Percentiles rank a stretch among this genome's conserved stretches.
These are phyloP conservation scores for Ochropleura plecta DNA, from an alignment of 2,888 invertebrate species.

Conservation along the genomic window DNA sequence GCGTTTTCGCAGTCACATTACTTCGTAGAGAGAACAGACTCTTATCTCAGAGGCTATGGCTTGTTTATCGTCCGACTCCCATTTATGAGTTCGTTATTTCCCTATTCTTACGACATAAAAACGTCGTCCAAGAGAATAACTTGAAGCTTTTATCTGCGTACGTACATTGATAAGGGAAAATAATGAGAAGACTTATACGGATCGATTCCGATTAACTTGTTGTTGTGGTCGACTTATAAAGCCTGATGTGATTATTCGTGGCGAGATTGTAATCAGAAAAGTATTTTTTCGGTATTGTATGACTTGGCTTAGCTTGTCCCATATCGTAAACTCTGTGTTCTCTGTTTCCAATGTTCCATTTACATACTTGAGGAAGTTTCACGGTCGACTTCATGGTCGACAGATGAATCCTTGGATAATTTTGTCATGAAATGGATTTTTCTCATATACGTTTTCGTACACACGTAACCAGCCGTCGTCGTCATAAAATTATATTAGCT, in stretches of 20 bases:
- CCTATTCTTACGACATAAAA: constrained; percentile 89
- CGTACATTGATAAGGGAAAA: constrained; percentile 87
- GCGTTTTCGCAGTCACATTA: constrained; percentile 75
- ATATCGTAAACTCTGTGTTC: constrained; percentile 68
- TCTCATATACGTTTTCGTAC: constrained; percentile 47
- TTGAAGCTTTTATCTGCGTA: constrained; percentile 83
- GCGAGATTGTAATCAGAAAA: constrained; percentile 60
- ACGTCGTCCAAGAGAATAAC: constrained; percentile 87
- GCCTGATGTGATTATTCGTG: constrained; percentile 68
- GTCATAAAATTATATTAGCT: constrained; percentile 54
- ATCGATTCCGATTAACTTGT: constrained; percentile 85
- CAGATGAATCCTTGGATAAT: constrained; percentile 74
- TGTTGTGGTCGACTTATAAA: constrained; percentile 81
- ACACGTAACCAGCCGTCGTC: constrained; percentile 46
- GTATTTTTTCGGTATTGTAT: constrained; percentile 59
- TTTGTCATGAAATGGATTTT: constrained; percentile 72
- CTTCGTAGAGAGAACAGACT: constrained; percentile 75
- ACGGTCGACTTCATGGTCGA: constrained; percentile 72
- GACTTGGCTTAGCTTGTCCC: constrained; percentile 54
- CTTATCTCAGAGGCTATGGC: constrained; percentile 84
- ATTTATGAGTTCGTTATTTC: constrained; percentile 89
- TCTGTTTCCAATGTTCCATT: constrained; percentile 77
- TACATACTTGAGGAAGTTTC: constrained; percentile 74
- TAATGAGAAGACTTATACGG: constrained; percentile 85
- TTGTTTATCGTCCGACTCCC: constrained; percentile 88